Percentiles rank a stretch among this genome's conserved stretches.
Conservation (phyloP, 2,888 invertebrate genomes). For the Anorthoa munda region DNA sequence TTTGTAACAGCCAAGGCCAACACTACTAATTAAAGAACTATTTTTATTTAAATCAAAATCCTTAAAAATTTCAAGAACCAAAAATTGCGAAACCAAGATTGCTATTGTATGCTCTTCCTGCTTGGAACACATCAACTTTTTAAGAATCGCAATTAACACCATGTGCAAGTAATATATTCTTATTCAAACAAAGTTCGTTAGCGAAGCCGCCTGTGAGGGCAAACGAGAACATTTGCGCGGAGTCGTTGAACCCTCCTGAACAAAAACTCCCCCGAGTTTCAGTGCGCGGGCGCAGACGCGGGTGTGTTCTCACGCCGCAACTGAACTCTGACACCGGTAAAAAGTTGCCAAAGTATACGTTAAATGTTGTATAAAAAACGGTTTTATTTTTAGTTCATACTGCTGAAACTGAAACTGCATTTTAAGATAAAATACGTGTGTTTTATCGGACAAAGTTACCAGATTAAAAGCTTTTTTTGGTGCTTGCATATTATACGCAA, state of each 20-base stretch:
- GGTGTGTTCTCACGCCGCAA: conserved; percentile 84
- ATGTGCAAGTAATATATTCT: conserved; percentile 60
- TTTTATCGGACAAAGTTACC: no score
- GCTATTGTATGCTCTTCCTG: background rate
- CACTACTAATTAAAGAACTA: no score
- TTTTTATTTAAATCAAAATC: no score
- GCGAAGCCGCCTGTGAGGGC: conserved; percentile 58
- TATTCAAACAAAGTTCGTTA: conserved; percentile 55
- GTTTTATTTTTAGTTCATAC: background rate
- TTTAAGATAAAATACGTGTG: no score
- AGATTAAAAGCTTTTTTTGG: no score
- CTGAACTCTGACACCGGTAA: conserved; percentile 87
- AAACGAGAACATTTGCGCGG: conserved; percentile 76
- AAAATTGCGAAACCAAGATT: background rate
- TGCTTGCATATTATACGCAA: no score
- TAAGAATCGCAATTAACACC: conserved; percentile 56
- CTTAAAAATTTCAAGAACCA: background rate
- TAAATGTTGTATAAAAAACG: conserved; percentile 13
- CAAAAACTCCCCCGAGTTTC: conserved; percentile 89
- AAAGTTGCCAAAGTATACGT: conserved; percentile 78
- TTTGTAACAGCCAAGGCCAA: no score
- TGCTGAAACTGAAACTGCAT: background rate
- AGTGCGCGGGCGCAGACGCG: conserved; percentile 70
- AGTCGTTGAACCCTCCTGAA: conserved; percentile 87
- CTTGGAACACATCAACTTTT: conserved; percentile 26